Conservation (phyloP, 1,140 invertebrate genomes). For the Zaprionus ghesquierei region DNA sequence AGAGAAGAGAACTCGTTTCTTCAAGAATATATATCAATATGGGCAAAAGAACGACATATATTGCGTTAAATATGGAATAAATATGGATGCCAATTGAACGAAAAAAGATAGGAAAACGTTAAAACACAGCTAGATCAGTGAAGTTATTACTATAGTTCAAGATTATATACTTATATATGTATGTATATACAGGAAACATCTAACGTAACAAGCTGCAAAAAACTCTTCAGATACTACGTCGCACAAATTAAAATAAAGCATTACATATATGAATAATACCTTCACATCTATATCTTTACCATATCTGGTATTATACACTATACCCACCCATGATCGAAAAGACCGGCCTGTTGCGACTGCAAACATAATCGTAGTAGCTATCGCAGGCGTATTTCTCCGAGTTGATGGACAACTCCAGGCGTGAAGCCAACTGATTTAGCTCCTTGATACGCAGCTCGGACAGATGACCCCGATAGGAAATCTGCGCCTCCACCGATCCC, state of each 20-base stretch:
- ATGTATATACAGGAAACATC: too few relatives aligned
- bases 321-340: conserved; percentile 73
- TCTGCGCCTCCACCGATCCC: conserved; percentile 29
- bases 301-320: neutral
- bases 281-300: neutral
- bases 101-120: too few relatives aligned
- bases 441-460: conserved; percentile 68
- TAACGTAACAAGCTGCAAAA: too few relatives aligned
- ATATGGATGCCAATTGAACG: too few relatives aligned
- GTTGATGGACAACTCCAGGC: conserved; percentile 64
- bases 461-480: conserved; percentile 54
- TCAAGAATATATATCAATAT: too few relatives aligned
- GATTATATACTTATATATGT: neutral
- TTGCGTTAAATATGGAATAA: too few relatives aligned
- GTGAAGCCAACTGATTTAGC: conserved; percentile 52
- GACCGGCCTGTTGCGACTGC: conserved; percentile 66
- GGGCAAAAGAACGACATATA: too few relatives aligned
- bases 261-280: too few relatives aligned
- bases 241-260: too few relatives aligned
- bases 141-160: neutral
- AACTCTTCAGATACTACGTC: too few relatives aligned
- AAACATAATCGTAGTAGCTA: conserved; percentile 75
- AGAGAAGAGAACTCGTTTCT: too few relatives aligned
- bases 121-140: too few relatives aligned
- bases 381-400: conserved; percentile 68